Evolutionary conservation across 2,113 vertebrate genomes (phyloP).

Genomic region (Malurus cyaneus): DNA sequence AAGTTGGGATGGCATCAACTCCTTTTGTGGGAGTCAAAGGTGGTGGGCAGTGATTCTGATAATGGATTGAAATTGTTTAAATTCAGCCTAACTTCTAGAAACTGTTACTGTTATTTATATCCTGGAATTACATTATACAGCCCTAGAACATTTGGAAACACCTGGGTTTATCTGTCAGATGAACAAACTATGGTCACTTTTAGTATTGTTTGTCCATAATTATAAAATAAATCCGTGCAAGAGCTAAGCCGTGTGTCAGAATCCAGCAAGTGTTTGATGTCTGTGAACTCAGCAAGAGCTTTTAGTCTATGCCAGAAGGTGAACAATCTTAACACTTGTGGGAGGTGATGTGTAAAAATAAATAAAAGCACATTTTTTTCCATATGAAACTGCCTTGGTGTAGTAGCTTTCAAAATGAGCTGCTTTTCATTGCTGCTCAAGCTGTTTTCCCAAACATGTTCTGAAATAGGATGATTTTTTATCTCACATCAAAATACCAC

Average conservation of each 20-base stretch:
- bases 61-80: not conserved
- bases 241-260: not conserved
- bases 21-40: not conserved
- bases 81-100: not conserved
- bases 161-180: not conserved
- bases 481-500: slow-evolving; percentile 37
- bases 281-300: not conserved
- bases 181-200: not conserved
- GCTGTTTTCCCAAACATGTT: not conserved
- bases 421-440: not conserved
- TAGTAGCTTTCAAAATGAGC: not conserved
- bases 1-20: not conserved
- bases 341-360: slow-evolving; percentile 22
- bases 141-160: not conserved
- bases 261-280: not conserved
- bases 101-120: not conserved
- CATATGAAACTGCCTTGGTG: not conserved
- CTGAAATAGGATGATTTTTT: slow-evolving; percentile 10
- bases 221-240: not conserved
- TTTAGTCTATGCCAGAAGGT: slow-evolving; percentile 20
- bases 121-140: not conserved
- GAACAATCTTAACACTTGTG: not conserved
- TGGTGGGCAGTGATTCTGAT: not conserved
- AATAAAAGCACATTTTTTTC: slow-evolving; percentile 25
- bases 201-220: not conserved